Percentiles rank a stretch among this genome's conserved stretches.
Conservation (phyloP, 2,888 invertebrate genomes). For the Ypsolopha sequella region DNA sequence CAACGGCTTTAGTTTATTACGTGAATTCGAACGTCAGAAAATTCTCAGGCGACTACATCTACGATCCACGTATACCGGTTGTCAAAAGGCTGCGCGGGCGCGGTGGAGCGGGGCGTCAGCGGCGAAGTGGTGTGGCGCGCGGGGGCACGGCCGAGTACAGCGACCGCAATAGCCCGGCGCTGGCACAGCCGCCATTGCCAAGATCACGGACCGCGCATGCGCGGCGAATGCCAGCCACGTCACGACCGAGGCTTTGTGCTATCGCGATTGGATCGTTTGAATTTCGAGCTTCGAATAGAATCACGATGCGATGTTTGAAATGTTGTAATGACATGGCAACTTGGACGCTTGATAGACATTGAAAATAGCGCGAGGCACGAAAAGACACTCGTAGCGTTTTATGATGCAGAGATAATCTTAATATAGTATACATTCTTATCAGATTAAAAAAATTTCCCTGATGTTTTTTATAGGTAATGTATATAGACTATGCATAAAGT, state of each 20-base stretch:
- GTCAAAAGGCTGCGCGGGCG: conserved; percentile 51
- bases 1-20: conserved; percentile 40
- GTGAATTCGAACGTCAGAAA: conserved; percentile 59
- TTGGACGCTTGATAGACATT: neutral
- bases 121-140: conserved; percentile 10
- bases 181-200: conserved; percentile 64
- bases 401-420: too few species aligned
- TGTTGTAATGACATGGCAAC: conserved; percentile 13
- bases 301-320: conserved; percentile 38
- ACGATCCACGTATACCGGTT: conserved; percentile 47
- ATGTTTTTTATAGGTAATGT: too few species aligned
- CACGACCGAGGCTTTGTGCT: conserved; percentile 59
- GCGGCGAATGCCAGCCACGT: conserved; percentile 69
- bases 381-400: neutral
- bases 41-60: conserved; percentile 40
- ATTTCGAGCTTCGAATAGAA: conserved; percentile 50
- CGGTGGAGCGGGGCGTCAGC: conserved; percentile 7
- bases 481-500: too few species aligned
- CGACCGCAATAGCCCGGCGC: conserved; percentile 54
- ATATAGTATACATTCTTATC: too few species aligned
- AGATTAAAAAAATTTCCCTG: too few species aligned
- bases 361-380: neutral
- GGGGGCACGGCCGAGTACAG: conserved; percentile 46
- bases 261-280: conserved; percentile 49
- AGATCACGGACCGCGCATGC: conserved; percentile 71